Percentiles rank a stretch among this genome's conserved stretches.
These are phyloP conservation scores for Paralinhomoeus sp. DNA, from an alignment of 2,888 invertebrate genomes.

Conservation along the genomic window DNA sequence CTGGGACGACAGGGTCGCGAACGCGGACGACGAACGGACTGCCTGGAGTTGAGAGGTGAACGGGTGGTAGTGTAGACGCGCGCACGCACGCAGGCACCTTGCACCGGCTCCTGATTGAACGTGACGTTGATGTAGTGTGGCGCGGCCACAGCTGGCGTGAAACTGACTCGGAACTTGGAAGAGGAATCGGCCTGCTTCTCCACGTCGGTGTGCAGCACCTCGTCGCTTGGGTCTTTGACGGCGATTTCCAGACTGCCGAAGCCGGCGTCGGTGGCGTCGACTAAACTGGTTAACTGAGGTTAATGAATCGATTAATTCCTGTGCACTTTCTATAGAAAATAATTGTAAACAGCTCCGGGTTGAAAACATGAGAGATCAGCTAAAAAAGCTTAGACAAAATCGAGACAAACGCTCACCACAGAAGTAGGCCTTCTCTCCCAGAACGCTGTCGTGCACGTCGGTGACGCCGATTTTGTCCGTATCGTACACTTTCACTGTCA, in stretches of 20 bases:
- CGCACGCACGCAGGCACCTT: constrained; percentile 10
- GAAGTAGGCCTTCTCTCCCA: constrained; percentile 53
- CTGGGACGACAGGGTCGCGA: constrained; percentile 28
- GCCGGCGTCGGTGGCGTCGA: constrained; percentile 84
- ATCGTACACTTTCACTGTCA: neutral
- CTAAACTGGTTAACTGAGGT: constrained; percentile 28
- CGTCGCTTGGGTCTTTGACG: constrained; percentile 39
- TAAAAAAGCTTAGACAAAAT: too few relatives aligned
- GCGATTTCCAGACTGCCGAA: constrained; percentile 82
- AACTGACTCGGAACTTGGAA: constrained; percentile 64
- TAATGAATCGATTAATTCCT: neutral
- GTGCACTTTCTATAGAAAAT: too few relatives aligned
- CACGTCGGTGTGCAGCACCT: constrained; percentile 4
- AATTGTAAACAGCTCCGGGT: too few relatives aligned
- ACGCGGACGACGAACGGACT: constrained; percentile 43
- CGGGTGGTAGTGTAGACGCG: too few relatives aligned
- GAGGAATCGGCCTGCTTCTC: neutral
- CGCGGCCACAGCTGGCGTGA: constrained; percentile 75
- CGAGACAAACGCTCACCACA: neutral
- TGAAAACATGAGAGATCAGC: too few relatives aligned
- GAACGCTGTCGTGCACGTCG: constrained; percentile 61
- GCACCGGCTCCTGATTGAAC: constrained; percentile 60
- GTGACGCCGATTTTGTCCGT: constrained; percentile 5
- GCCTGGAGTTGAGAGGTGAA: constrained; percentile 39
- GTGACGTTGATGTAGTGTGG: constrained; percentile 87